These are phyloP conservation scores for Cantharis nigra DNA, from an alignment of 2,888 invertebrate genomes.

Conservation along the genomic window DNA sequence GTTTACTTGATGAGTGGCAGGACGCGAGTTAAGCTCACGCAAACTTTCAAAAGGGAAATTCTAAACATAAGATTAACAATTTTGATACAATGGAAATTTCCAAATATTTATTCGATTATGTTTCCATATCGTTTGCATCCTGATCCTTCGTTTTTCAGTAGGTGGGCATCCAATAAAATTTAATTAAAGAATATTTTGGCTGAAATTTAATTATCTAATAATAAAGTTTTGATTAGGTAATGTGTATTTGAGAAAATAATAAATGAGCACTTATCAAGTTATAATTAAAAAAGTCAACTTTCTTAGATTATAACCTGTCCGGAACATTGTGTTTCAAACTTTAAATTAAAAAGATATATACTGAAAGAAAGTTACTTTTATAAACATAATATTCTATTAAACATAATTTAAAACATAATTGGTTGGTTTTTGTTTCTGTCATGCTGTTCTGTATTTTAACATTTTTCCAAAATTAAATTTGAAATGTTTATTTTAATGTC, in stretches of 20 bases:
- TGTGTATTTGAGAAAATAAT: neutral
- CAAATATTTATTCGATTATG: neutral
- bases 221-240: neutral
- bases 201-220: neutral
- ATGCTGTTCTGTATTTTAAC: neutral
- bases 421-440: neutral
- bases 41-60: constrained; percentile 16
- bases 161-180: neutral
- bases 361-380: neutral
- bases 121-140: neutral
- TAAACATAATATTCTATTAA: neutral
- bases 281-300: constrained; percentile 3
- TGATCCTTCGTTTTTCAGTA: no score
- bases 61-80: constrained; percentile 35
- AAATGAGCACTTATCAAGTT: neutral
- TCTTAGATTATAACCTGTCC: neutral
- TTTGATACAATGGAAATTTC: constrained; percentile 26
- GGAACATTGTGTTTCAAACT: neutral
- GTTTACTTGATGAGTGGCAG: constrained; percentile 18
- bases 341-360: constrained; percentile 2
- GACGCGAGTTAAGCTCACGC: constrained; percentile 3
- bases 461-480: neutral
- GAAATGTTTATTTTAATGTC: neutral
- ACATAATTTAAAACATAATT: neutral
- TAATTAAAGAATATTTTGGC: neutral